phyloP scores from a whole-genome alignment of 2,113 vertebrate species.

The Atractosteus spatula region DNA sequence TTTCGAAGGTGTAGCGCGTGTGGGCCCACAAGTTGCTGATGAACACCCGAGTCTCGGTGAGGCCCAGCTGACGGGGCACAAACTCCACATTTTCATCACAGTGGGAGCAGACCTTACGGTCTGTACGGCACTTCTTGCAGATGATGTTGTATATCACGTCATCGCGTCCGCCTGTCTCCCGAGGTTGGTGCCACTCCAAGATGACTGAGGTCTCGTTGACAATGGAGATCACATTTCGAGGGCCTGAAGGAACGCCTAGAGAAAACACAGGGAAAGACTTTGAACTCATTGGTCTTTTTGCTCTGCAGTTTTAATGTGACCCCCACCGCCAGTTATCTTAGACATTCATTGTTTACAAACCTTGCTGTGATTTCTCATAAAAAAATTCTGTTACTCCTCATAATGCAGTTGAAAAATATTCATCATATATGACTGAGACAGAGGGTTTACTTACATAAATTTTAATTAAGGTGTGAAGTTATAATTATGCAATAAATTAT shows the following conservation, averaged over 20 bases:
- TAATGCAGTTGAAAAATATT: too few species aligned
- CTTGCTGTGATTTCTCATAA: too few species aligned
- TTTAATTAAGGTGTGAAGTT: too few species aligned
- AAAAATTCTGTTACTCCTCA: too few species aligned
- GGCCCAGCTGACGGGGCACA: conserved; percentile 84
- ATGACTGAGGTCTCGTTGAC: conserved; percentile 97
- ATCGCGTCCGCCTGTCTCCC: conserved; percentile 84
- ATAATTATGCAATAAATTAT: too few species aligned
- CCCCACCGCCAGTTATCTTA: too few species aligned
- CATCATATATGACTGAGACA: too few species aligned
- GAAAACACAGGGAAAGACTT: neutral
- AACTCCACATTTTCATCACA: conserved; percentile 97
- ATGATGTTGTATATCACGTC: conserved; percentile 96
- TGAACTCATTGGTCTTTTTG: too few species aligned
- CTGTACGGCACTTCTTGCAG: conserved; percentile 89
- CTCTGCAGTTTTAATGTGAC: too few species aligned
- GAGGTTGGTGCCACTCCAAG: conserved; percentile 91
- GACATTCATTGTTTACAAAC: too few species aligned
- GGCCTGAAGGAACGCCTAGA: conserved; percentile 89
- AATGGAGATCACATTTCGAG: conserved; percentile 92
- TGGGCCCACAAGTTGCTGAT: conserved; percentile 96
- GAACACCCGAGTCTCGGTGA: conserved; percentile 86
- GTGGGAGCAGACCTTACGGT: conserved; percentile 86
- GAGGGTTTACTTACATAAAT: too few species aligned
- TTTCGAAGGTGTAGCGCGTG: conserved; percentile 92